These are phyloP conservation scores for Pollenia angustigena DNA, from an alignment of 2,888 invertebrate species.

Conservation along the genomic window DNA sequence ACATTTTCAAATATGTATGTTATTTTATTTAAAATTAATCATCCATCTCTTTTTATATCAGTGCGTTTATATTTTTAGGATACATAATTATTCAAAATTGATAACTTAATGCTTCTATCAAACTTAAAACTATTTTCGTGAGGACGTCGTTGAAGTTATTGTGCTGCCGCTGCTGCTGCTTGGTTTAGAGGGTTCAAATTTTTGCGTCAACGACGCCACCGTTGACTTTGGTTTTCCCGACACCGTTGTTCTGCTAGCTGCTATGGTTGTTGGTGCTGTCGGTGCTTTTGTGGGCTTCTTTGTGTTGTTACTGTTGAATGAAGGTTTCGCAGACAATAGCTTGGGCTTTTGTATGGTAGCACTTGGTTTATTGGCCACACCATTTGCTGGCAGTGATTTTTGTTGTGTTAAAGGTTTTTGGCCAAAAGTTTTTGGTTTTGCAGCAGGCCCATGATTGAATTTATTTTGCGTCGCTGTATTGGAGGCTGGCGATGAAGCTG, in stretches of 20 bases:
- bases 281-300: constrained; percentile 64
- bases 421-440: constrained; percentile 63
- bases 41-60: constrained; percentile 46
- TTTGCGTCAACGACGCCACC: constrained; percentile 80
- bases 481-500: constrained; percentile 23
- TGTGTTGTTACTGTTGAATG: constrained; percentile 77
- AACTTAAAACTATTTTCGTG: constrained; percentile 73
- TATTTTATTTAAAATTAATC: not conserved
- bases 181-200: constrained; percentile 78
- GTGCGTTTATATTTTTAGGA: constrained; percentile 63
- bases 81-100: constrained; percentile 25
- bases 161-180: constrained; percentile 55
- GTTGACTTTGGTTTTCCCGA: constrained; percentile 72
- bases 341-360: constrained; percentile 81
- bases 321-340: constrained; percentile 81
- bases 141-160: constrained; percentile 64
- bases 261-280: constrained; percentile 66
- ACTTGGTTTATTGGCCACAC: constrained; percentile 75
- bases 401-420: constrained; percentile 53
- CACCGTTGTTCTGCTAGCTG: constrained; percentile 61
- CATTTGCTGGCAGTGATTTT: constrained; percentile 73
- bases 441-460: constrained; percentile 33
- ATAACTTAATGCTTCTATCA: constrained; percentile 9
- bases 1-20: not conserved
- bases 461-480: constrained; percentile 74